Evolutionary conservation across 2,888 invertebrate genomes (phyloP).

Genomic region (Agrypnus murinus): DNA sequence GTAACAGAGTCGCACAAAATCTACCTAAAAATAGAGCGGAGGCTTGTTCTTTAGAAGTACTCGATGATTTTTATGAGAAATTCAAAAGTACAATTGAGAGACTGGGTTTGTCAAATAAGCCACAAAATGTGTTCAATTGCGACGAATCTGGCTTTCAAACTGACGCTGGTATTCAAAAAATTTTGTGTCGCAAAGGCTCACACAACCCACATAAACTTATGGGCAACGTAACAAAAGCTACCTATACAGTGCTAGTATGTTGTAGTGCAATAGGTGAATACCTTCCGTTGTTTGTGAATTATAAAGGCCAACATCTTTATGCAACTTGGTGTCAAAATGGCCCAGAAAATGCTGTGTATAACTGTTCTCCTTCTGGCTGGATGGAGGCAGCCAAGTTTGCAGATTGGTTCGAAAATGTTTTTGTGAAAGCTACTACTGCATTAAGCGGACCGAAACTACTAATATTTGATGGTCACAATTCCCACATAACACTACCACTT

Average conservation of each 20-base stretch:
- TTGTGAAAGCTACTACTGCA: slow-evolving; percentile 44
- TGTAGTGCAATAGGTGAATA: slow-evolving; percentile 51
- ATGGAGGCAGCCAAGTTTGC: slow-evolving; percentile 50
- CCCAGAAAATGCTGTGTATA: slow-evolving; percentile 45
- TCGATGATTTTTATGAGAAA: slow-evolving; percentile 44
- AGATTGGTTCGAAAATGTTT: slow-evolving; percentile 50
- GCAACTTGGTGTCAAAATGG: slow-evolving; percentile 35
- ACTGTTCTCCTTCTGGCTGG: slow-evolving; percentile 54
- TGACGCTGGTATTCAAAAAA: slow-evolving; percentile 49
- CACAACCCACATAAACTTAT: slow-evolving; percentile 47
- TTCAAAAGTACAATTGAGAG: slow-evolving; percentile 31
- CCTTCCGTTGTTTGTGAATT: slow-evolving; percentile 50
- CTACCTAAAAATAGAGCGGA: slow-evolving; percentile 44
- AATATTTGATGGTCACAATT: slow-evolving; percentile 52
- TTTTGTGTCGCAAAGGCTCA: slow-evolving; percentile 43
- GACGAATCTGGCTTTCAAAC: slow-evolving; percentile 53
- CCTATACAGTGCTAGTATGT: slow-evolving; percentile 49
- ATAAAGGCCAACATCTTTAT: slow-evolving; percentile 52
- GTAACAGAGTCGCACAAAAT: slow-evolving; percentile 43
- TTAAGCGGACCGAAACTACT: slow-evolving; percentile 45
- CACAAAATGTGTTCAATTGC: slow-evolving; percentile 52
- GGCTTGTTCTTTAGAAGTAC: slow-evolving; percentile 38
- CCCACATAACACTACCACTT: slow-evolving; percentile 44
- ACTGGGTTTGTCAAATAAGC: slow-evolving; percentile 33
- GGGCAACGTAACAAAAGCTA: slow-evolving; percentile 47